Percentiles rank a stretch among this genome's conserved stretches.
Evolutionary conservation across 2,797 vertebrate genomes (phyloP).

Genomic region (Eospalax fontanierii): DNA sequence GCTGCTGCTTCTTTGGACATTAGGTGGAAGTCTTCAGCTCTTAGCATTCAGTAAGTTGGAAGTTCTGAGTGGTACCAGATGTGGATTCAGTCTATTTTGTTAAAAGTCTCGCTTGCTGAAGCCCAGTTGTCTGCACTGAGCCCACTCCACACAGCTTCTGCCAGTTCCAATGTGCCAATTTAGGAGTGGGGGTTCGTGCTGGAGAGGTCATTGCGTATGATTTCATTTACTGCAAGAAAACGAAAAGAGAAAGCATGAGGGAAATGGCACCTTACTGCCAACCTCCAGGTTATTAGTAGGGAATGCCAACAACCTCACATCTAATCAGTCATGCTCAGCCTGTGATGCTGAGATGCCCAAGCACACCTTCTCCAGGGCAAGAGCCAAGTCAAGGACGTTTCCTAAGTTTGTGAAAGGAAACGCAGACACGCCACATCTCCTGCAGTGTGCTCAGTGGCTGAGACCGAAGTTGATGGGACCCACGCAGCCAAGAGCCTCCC

Average conservation of each 20-base stretch:
- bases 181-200: slow-evolving; percentile 94
- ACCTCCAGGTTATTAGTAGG: background rate
- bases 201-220: slow-evolving; percentile 98
- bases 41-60: slow-evolving; percentile 82
- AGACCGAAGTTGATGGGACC: background rate
- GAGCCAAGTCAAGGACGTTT: background rate
- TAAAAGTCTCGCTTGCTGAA: background rate
- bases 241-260: slow-evolving; percentile 71
- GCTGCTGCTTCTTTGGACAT: slow-evolving; percentile 62
- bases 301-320: background rate
- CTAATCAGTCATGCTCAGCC: background rate
- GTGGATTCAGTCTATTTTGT: slow-evolving; percentile 74
- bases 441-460: background rate
- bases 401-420: background rate
- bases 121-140: slow-evolving; percentile 26
- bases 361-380: background rate
- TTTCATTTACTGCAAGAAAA: slow-evolving; percentile 96
- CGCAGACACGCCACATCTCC: background rate
- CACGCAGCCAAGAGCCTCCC: background rate
- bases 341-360: background rate
- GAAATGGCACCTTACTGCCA: background rate
- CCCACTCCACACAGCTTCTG: slow-evolving; percentile 33
- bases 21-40: slow-evolving; percentile 85
- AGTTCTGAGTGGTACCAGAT: slow-evolving; percentile 86
- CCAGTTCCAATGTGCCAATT: slow-evolving; percentile 72